Percentiles rank a stretch among this genome's conserved stretches.
These are phyloP conservation scores for Parnassius apollo DNA, from an alignment of 2,888 invertebrate species.

Conservation along the genomic window DNA sequence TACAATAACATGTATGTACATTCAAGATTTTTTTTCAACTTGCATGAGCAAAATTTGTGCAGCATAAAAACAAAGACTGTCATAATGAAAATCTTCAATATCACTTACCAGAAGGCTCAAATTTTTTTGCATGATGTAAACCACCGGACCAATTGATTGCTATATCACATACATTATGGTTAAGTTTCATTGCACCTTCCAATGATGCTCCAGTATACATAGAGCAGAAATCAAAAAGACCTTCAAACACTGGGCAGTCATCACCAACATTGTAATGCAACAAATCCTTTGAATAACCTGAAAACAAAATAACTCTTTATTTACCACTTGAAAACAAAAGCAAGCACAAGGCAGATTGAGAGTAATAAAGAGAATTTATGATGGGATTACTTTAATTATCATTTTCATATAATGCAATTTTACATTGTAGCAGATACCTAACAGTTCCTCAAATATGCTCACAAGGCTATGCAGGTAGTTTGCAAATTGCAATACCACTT, in stretches of 20 bases:
- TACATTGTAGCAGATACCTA: too few species aligned
- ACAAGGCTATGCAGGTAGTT: too few species aligned
- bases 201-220: slow-evolving; percentile 99
- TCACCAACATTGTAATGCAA: slow-evolving; percentile 98
- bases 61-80: neutral
- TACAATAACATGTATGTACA: too few species aligned
- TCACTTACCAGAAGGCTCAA: slow-evolving; percentile 91
- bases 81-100: neutral
- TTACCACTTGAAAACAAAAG: too few species aligned
- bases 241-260: slow-evolving; percentile 97
- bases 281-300: slow-evolving; percentile 93
- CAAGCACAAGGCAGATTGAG: too few species aligned
- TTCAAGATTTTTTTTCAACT: too few species aligned
- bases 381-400: too few species aligned
- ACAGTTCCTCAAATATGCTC: too few species aligned
- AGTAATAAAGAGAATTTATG: too few species aligned
- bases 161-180: slow-evolving; percentile 96
- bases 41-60: neutral
- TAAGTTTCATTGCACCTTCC: slow-evolving; percentile 97
- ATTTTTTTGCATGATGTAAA: slow-evolving; percentile 99
- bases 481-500: too few species aligned
- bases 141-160: slow-evolving; percentile 99
- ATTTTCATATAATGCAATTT: too few species aligned
- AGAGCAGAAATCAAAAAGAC: slow-evolving; percentile 98
- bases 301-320: slow-evolving; percentile 30